A percentile compares a stretch with the other conserved stretches of the same genome.
These are phyloP conservation scores for Malaclemys terrapin DNA, from an alignment of 2,113 vertebrate genomes.

Conservation along the genomic window DNA sequence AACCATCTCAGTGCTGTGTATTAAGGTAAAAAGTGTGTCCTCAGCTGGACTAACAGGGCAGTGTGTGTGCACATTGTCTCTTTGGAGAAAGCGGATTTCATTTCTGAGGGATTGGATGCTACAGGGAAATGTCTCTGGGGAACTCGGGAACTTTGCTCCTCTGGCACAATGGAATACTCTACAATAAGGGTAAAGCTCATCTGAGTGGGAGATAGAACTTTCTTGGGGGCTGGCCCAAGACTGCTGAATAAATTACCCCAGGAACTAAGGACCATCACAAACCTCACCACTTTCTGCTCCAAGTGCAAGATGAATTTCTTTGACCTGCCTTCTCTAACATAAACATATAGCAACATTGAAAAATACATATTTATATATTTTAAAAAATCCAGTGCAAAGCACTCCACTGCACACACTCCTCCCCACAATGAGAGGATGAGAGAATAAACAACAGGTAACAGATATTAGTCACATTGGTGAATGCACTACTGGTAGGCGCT, in stretches of 20 bases:
- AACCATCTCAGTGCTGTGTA: neutral
- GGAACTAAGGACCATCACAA: neutral
- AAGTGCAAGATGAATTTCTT: neutral
- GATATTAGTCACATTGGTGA: neutral
- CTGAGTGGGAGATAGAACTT: neutral
- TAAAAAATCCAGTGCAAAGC: neutral
- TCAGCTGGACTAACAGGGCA: neutral
- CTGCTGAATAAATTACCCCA: neutral
- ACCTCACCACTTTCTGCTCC: too few relatives aligned
- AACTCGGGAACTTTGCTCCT: neutral
- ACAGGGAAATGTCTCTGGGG: neutral
- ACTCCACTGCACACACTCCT: neutral
- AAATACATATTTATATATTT: neutral
- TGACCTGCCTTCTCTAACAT: neutral
- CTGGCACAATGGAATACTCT: neutral
- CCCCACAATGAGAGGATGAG: too few relatives aligned
- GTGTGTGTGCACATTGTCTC: neutral
- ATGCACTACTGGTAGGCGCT: neutral
- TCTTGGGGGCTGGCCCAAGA: too few relatives aligned
- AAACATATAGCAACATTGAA: neutral
- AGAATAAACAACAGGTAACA: neutral
- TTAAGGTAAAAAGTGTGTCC: neutral
- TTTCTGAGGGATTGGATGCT: neutral
- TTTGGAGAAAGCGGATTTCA: neutral
- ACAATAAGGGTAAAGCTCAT: neutral